Percentiles rank a stretch among this genome's conserved stretches.
phyloP scores from a whole-genome alignment of 2,888 invertebrate genomes.

The Xestoiulus laeticollis region DNA sequence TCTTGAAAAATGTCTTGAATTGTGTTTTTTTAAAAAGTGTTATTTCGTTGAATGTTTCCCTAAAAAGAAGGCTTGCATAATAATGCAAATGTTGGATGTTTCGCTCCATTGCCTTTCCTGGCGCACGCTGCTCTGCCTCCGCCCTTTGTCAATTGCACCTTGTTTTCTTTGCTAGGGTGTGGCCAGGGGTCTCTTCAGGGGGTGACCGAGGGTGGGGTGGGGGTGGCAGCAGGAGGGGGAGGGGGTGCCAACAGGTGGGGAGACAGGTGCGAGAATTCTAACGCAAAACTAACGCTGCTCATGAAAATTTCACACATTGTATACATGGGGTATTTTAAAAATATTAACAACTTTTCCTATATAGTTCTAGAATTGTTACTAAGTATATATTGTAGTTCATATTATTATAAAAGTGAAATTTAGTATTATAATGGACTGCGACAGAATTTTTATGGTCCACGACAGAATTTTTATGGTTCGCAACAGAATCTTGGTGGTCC shows the following conservation, averaged over 20 bases:
- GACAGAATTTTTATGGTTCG: too few species aligned
- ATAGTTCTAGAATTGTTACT: too few species aligned
- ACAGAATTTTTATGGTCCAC: too few species aligned
- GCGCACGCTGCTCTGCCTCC: not conserved
- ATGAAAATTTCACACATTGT: too few species aligned
- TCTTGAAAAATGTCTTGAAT: not conserved
- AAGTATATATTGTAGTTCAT: too few species aligned
- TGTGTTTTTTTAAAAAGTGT: not conserved
- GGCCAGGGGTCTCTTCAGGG: not conserved
- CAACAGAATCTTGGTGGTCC: too few species aligned
- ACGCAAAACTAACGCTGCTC: too few species aligned
- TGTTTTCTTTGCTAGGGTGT: not conserved
- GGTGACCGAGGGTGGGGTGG: not conserved
- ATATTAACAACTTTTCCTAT: too few species aligned
- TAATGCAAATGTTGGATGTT: not conserved
- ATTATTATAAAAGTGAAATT: too few species aligned
- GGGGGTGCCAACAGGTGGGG: conserved; percentile 18
- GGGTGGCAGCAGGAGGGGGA: not conserved
- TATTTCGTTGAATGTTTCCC: not conserved
- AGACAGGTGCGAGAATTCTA: too few species aligned
- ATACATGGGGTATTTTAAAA: too few species aligned
- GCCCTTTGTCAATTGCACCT: conserved; percentile 11
- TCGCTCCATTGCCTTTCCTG: not conserved
- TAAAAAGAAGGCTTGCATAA: not conserved
- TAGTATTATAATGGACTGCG: too few species aligned